Evolutionary conservation across 2,113 vertebrate genomes (phyloP), one percentile per base, ranked within the genome.

Genomic region (Rhynchomys soricoides): DNA sequence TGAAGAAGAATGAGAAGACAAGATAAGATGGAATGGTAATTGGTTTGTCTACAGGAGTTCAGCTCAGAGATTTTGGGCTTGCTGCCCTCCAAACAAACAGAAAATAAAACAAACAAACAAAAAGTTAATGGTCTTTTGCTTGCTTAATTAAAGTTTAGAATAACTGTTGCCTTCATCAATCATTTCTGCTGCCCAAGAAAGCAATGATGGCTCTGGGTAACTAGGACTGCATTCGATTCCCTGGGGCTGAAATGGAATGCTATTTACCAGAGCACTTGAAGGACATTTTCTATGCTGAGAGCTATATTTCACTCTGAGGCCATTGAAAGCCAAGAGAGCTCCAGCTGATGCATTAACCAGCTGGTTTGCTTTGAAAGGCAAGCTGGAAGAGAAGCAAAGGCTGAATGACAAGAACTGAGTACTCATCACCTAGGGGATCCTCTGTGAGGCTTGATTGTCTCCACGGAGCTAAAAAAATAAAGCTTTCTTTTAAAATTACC

Each of bases 71-170:
- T 90, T 96, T 90, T 37, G 81, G 79, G 19, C n/a, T n/a, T n/a
- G n/a, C n/a, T 90, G 74, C 77, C 68, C 89, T 96, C 95, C 68
- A 5, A 89, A 96, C 17, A 52, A 52, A 64, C 37, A 57, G 26
- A 83, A n/a, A n/a, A 73, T 0, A 15, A 43, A 74, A 74, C 9
- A 43, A 74, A 74, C 22, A 10, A 74, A 43, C 19, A 43, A 95
- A 93, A 81, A 74, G 34, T 26, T 57, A 11, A 86, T 96, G 45
- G 59, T 57, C 86, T 75, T 79, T 79, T 70, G 48, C 0, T 0
- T 78, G 52, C 40, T 94, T 95, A 95, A 96, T 97, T 96, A 95
- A 97, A 92, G 31, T 90, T 95, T 87, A 26, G 31, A 96, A 71
- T 62, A 34, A 48, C 92, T 90, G 12, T 74, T 93, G 5, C 21